phyloP scores from a whole-genome alignment of 2,113 vertebrate species.

The Silurus glanis region DNA sequence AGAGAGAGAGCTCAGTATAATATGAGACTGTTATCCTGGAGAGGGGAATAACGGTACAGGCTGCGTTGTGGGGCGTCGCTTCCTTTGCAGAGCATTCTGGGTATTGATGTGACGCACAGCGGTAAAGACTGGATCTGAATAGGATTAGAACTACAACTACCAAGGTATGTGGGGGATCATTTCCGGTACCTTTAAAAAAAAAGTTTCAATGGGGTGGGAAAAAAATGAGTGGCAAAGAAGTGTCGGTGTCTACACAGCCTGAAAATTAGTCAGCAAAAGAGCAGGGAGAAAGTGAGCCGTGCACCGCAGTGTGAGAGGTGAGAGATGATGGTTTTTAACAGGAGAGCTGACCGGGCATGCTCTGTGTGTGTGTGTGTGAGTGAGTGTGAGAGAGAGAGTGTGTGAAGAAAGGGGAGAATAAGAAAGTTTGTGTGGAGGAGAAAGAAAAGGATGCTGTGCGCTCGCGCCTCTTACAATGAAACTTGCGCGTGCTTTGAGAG shows the following conservation, averaged over 20 bases:
- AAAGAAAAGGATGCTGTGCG: neutral
- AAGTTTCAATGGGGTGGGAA: conserved; percentile 68
- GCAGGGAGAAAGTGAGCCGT: conserved; percentile 42
- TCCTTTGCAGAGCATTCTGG: conserved; percentile 46
- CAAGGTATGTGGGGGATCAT: conserved; percentile 59
- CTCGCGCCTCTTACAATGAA: conserved; percentile 29
- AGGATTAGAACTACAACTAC: conserved; percentile 69
- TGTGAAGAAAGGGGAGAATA: neutral
- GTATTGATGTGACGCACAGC: conserved; percentile 33
- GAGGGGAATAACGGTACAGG: neutral
- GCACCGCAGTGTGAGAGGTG: conserved; percentile 50
- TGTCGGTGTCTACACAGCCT: conserved; percentile 53
- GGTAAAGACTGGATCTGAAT: neutral
- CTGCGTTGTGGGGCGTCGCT: conserved; percentile 26
- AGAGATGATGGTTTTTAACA: conserved; percentile 29
- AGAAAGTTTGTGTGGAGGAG: neutral
- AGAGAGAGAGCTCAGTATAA: neutral
- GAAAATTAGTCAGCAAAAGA: conserved; percentile 53
- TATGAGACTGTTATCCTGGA: neutral
- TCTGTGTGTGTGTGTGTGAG: too few relatives aligned
- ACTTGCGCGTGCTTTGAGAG: conserved; percentile 28
- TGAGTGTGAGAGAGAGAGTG: too few relatives aligned
- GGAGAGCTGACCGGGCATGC: neutral
- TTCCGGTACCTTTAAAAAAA: conserved; percentile 68
- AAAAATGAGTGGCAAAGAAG: conserved; percentile 61